Evolutionary conservation across 2,113 vertebrate genomes (phyloP).

Genomic region (Ovis aries): DNA sequence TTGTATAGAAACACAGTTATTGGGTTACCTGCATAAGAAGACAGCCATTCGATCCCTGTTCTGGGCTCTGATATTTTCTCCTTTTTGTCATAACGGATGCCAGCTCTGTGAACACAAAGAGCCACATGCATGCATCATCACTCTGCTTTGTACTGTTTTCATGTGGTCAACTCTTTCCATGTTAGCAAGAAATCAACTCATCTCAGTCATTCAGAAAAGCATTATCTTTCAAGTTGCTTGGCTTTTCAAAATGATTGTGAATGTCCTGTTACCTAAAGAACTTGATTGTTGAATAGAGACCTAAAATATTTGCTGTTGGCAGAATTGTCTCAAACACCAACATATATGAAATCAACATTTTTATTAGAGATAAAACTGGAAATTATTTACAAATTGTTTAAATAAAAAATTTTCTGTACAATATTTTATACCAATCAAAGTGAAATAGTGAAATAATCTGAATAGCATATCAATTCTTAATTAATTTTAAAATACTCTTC

Average conservation of each 20-base stretch:
- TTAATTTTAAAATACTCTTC: neutral
- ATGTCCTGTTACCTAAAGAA: neutral
- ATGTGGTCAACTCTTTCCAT: neutral
- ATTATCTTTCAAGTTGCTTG: neutral
- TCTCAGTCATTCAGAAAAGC: neutral
- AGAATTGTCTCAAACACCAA: neutral
- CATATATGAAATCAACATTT: neutral
- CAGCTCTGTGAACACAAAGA: neutral
- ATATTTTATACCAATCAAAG: neutral
- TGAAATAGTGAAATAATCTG: neutral
- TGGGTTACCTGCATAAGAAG: neutral
- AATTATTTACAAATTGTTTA: neutral
- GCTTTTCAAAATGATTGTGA: neutral
- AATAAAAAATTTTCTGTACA: neutral
- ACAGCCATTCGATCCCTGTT: neutral
- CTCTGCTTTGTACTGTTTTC: neutral
- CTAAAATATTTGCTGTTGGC: neutral
- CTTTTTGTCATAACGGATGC: neutral
- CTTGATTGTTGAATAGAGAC: neutral
- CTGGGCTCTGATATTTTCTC: neutral
- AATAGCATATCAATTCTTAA: neutral
- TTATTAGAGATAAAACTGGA: neutral
- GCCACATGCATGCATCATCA: neutral
- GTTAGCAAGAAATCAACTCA: neutral
- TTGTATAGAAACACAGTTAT: neutral